phyloP scores from a whole-genome alignment of 2,797 vertebrate species.

The Diplodus puntazzo region DNA sequence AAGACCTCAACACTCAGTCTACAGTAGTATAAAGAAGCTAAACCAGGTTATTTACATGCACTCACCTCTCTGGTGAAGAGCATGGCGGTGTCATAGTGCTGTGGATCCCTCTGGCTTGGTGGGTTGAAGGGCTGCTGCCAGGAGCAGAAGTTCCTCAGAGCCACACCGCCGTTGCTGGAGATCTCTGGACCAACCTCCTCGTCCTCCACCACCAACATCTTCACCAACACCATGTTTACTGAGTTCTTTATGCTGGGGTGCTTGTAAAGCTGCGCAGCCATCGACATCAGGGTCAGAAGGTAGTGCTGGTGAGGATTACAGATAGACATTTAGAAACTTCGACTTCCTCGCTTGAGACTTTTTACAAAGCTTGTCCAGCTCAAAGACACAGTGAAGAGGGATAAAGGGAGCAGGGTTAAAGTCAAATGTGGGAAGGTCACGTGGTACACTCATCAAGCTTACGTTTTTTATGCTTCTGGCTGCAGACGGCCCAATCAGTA shows the following conservation, averaged over 20 bases:
- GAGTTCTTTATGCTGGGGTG: constrained; percentile 96
- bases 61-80: constrained; percentile 96
- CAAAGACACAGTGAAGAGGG: not conserved
- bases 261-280: constrained; percentile 92
- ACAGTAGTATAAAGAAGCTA: not conserved
- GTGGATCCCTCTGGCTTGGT: constrained; percentile 90
- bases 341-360: not conserved
- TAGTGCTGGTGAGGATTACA: constrained; percentile 87
- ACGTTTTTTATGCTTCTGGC: not conserved
- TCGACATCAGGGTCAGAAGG: constrained; percentile 92
- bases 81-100: constrained; percentile 96
- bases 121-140: constrained; percentile 96
- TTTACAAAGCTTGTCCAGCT: not conserved
- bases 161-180: constrained; percentile 92
- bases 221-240: constrained; percentile 93
- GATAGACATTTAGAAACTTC: not conserved
- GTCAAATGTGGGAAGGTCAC: not conserved
- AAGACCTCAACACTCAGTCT: not conserved
- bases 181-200: constrained; percentile 87
- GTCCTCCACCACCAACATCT: constrained; percentile 93
- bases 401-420: not conserved
- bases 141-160: constrained; percentile 93
- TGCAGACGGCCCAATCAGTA: not conserved
- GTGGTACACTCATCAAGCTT: not conserved
- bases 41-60: not conserved